phyloP scores from a whole-genome alignment of 2,888 invertebrate species.

The Phragmatobia fuliginosa region DNA sequence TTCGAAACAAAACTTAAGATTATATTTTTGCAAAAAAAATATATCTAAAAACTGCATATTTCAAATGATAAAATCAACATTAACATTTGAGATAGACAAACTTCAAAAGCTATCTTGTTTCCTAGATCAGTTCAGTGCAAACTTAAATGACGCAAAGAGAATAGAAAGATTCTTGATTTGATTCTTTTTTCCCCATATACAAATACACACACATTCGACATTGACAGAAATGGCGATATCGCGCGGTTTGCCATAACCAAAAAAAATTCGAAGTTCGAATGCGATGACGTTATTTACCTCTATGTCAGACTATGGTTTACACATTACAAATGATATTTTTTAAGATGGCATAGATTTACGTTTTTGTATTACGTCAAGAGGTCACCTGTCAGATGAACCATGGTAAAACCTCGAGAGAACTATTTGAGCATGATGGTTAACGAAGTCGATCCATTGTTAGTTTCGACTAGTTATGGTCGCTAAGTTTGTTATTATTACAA shows the following conservation, averaged over 20 bases:
- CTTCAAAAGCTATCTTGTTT: no score
- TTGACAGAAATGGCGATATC: no score
- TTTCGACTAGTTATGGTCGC: constrained; percentile 5
- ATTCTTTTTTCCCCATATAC: no score
- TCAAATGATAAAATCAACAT: not conserved
- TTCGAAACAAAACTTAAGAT: not conserved
- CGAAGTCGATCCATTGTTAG: constrained; percentile 9
- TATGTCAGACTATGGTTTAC: no score
- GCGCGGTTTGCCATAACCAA: not conserved
- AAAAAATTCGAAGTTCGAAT: not conserved
- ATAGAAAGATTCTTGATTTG: not conserved
- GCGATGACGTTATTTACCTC: not conserved
- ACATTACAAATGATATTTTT: not conserved
- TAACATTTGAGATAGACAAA: no score
- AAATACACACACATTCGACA: no score
- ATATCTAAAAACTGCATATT: not conserved
- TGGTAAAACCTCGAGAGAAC: constrained; percentile 5
- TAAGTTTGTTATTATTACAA: constrained; percentile 2
- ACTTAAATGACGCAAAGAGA: not conserved
- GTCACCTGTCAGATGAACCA: constrained; percentile 16
- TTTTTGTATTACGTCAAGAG: constrained; percentile 4
- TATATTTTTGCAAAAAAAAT: not conserved
- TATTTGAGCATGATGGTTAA: constrained; percentile 3
- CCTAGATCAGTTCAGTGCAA: no score
- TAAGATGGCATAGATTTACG: not conserved